Evolutionary conservation across 1,140 invertebrate genomes (phyloP).

Genomic region (Drosophila watanabei): DNA sequence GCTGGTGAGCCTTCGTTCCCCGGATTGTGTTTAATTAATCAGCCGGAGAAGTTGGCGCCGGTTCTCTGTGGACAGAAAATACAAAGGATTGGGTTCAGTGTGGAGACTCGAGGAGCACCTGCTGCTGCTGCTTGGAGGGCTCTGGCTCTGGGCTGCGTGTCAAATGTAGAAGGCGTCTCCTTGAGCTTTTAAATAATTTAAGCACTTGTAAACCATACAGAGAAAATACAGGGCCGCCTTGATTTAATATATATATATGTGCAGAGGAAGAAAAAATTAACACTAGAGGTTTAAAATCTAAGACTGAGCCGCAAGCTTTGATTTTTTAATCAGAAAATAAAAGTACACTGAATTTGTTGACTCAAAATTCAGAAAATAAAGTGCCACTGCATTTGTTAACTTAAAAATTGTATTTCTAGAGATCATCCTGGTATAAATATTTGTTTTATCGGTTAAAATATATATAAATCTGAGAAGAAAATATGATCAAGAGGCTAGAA

Average conservation of each 20-base stretch:
- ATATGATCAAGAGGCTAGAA: not conserved
- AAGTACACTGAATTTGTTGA: too few relatives aligned
- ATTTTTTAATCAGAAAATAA: too few relatives aligned
- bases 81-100: constrained; percentile 12
- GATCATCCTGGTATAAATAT: too few relatives aligned
- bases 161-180: constrained; percentile 35
- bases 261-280: too few relatives aligned
- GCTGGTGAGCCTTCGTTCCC: not conserved
- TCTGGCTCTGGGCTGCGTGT: constrained; percentile 43
- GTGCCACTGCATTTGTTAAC: too few relatives aligned
- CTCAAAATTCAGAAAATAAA: too few relatives aligned
- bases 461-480: not conserved
- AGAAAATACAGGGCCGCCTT: not conserved
- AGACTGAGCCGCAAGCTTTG: too few relatives aligned
- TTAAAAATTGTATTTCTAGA: too few relatives aligned
- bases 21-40: constrained; percentile 44
- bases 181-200: constrained; percentile 25
- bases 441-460: not conserved
- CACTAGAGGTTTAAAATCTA: too few relatives aligned
- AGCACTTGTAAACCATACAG: not conserved
- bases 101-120: not conserved
- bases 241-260: not conserved
- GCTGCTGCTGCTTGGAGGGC: not conserved
- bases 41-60: constrained; percentile 34
- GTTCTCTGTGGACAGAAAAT: not conserved